Conservation (phyloP, 2,113 vertebrate genomes). For the Pterocles orientalis region DNA sequence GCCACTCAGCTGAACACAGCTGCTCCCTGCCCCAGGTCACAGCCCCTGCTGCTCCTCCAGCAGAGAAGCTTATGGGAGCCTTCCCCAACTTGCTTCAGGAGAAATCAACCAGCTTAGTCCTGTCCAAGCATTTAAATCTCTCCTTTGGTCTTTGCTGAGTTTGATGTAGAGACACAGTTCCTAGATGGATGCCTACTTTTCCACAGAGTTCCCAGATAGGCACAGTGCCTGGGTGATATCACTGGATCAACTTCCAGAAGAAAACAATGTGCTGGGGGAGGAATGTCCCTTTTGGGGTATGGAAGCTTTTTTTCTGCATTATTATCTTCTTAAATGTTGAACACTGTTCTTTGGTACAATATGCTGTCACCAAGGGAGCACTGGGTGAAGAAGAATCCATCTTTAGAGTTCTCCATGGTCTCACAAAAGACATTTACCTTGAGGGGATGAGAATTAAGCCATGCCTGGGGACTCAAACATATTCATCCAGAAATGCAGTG, state of each 20-base stretch:
- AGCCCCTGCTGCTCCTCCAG: not conserved
- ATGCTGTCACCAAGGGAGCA: not conserved
- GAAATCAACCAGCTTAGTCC: not conserved
- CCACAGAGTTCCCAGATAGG: not conserved
- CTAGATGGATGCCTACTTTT: not conserved
- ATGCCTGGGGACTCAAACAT: not conserved
- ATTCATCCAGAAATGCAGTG: not conserved
- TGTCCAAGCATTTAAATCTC: not conserved
- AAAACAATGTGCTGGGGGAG: not conserved
- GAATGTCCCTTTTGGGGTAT: not conserved
- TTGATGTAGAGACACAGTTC: not conserved
- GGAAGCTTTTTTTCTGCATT: not conserved
- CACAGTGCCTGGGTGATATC: not conserved
- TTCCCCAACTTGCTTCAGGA: not conserved
- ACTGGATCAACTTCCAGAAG: constrained; percentile 4
- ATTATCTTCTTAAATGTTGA: not conserved
- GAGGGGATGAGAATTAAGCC: not conserved
- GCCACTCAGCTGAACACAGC: not conserved
- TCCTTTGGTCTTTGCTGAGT: not conserved
- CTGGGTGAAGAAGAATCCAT: not conserved
- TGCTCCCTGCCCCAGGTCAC: not conserved
- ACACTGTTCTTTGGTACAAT: not conserved
- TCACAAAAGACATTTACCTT: not conserved
- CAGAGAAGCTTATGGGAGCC: not conserved
- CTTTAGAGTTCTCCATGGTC: not conserved